Conservation (phyloP, 2,888 invertebrate species). For the Steinernema scapterisci region DNA sequence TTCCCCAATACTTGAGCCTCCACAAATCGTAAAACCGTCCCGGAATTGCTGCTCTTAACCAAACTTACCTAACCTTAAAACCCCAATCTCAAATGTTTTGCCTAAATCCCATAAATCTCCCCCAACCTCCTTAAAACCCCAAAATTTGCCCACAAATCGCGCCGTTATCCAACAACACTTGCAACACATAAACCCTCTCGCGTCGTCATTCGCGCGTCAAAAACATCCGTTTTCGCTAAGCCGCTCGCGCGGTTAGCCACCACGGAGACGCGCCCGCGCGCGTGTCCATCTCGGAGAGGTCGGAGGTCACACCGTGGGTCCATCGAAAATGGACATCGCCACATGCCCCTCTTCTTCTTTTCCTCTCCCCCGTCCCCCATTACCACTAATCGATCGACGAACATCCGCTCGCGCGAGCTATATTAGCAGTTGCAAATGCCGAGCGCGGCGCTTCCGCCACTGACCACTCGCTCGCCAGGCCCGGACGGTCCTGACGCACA, state of each 20-base stretch:
- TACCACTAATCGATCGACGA: background rate
- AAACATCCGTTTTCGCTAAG: background rate
- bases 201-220: background rate
- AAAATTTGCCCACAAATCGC: background rate
- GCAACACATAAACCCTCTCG: background rate
- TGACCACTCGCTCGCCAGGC: background rate
- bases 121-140: background rate
- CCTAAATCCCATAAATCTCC: too few relatives aligned
- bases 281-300: too few relatives aligned
- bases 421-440: conserved; percentile 30
- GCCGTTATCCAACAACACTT: background rate
- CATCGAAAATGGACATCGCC: conserved; percentile 28
- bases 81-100: too few relatives aligned
- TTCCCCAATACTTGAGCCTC: too few relatives aligned
- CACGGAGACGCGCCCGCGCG: background rate
- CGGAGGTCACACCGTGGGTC: conserved; percentile 5
- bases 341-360: too few relatives aligned
- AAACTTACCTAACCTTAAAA: too few relatives aligned
- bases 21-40: too few relatives aligned
- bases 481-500: background rate
- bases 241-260: background rate
- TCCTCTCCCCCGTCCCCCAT: background rate
- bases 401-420: background rate
- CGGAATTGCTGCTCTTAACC: too few relatives aligned
- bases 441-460: background rate